phyloP scores from a whole-genome alignment of 2,888 invertebrate genomes.

The Bombyx huttoni region DNA sequence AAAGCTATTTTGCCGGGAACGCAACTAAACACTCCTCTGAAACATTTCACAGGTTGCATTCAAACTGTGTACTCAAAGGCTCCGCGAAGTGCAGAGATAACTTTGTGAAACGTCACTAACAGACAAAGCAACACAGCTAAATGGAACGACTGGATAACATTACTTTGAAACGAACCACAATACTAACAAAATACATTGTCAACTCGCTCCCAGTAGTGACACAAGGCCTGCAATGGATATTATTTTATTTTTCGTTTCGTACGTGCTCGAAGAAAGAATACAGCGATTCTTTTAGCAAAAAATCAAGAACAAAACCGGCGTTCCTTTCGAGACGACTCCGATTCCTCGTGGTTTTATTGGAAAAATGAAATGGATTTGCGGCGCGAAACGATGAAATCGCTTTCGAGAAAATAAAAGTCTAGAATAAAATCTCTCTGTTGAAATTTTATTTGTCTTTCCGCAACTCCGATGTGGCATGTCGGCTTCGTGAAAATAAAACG shows the following conservation, averaged over 20 bases:
- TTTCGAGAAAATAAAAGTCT: neutral
- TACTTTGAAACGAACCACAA: constrained; percentile 19
- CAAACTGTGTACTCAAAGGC: constrained; percentile 19
- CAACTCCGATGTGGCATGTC: no score
- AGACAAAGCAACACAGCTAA: constrained; percentile 29
- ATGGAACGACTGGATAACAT: constrained; percentile 25
- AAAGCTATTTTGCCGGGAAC: neutral
- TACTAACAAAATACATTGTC: neutral
- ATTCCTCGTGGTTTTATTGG: constrained; percentile 15
- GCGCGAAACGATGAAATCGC: neutral
- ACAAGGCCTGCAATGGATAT: constrained; percentile 13
- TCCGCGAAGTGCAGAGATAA: constrained; percentile 30
- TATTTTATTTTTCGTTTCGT: constrained; percentile 28
- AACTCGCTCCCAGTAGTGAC: neutral
- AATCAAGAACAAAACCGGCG: constrained; percentile 13
- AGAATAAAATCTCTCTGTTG: neutral
- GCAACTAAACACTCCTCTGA: neutral
- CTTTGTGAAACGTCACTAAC: constrained; percentile 29
- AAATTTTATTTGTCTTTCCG: neutral
- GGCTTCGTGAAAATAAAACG: no score
- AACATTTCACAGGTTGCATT: constrained; percentile 7
- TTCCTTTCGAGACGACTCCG: constrained; percentile 17
- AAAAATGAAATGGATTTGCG: constrained; percentile 13
- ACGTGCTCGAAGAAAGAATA: constrained; percentile 21
- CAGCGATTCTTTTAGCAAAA: constrained; percentile 22